phyloP scores from a whole-genome alignment of 2,888 invertebrate genomes.

The Drosophila testacea region DNA sequence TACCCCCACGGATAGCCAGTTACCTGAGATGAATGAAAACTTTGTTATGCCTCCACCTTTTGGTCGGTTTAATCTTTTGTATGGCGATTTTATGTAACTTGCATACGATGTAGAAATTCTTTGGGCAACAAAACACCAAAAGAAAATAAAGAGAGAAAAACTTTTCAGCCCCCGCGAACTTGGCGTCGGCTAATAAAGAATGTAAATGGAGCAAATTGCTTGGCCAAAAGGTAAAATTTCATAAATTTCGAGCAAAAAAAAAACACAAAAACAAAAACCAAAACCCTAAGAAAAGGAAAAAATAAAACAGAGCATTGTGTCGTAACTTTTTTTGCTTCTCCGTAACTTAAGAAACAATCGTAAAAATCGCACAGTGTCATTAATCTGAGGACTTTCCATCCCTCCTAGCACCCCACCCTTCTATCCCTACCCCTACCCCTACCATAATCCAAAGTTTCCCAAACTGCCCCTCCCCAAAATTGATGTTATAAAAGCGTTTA shows the following conservation, averaged over 20 bases:
- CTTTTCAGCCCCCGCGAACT: slow-evolving; percentile 54
- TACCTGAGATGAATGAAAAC: slow-evolving; percentile 38
- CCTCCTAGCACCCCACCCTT: background rate
- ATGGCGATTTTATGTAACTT: slow-evolving; percentile 57
- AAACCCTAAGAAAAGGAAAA: slow-evolving; percentile 20
- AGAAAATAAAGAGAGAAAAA: slow-evolving; percentile 35
- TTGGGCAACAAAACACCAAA: slow-evolving; percentile 55
- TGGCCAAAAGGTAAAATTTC: slow-evolving; percentile 79
- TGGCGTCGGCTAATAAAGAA: slow-evolving; percentile 75
- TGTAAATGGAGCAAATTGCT: slow-evolving; percentile 80
- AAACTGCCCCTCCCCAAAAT: slow-evolving; percentile 50
- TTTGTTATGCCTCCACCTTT: slow-evolving; percentile 37
- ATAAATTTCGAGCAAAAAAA: slow-evolving; percentile 62
- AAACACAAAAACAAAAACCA: background rate
- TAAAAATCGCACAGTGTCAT: slow-evolving; percentile 76
- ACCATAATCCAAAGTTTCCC: slow-evolving; percentile 38
- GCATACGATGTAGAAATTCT: slow-evolving; percentile 61
- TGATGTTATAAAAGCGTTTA: slow-evolving; percentile 74
- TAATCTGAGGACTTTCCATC: slow-evolving; percentile 65
- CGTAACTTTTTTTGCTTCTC: slow-evolving; percentile 8
- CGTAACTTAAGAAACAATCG: slow-evolving; percentile 70
- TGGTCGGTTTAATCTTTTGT: slow-evolving; percentile 52
- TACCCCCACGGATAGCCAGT: background rate
- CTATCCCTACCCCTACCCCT: background rate
- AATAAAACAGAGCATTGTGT: slow-evolving; percentile 8